Evolutionary conservation across 2,797 vertebrate species (phyloP), one percentile per base, ranked within the genome.

Genomic region (Chelon labrosus): DNA sequence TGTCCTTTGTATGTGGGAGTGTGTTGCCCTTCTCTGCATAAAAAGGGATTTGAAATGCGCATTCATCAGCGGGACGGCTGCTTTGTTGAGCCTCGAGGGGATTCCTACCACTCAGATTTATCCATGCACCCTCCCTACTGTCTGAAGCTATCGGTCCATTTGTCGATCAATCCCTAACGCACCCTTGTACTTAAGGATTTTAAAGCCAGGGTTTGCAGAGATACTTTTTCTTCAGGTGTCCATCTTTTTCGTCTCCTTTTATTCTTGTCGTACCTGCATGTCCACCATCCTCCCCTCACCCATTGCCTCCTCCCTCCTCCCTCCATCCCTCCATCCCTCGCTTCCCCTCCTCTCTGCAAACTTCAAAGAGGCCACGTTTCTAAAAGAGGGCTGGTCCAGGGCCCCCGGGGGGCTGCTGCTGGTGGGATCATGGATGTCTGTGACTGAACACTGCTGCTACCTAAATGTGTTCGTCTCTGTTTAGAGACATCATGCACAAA

Each of bases 331-430:
- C 57, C 65, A 39, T 65, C 37, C 1, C 25, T 25, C 11, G 19
- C 8, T 20, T 16, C 9, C 47, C 73, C 19, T 65, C 56, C 57
- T 66, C 47, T 20, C 49, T 39, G 9, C 6, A 22, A 31, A 81
- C 89, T 84, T 85, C 88, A 91, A 90, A 93, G 90, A 71, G 83
- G 54, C 53, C 77, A 73, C 79, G 70, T 77, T 82, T 90, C 74
- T 88, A 79, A 83, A 82, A 64, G 47, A 63, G 71, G 77, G 73
- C 73, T 56, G 16, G 57, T 67, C 72, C 74, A 9, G 35, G 13
- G 22, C 57, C 69, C 55, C 53, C 46, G 17, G 49, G 82, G 73
- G 61, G 56, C 25, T 27, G 51, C 72, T 41, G 64, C 39, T 27
- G 6, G 38, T 51, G 59, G 31, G 69, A 69, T 83, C 62, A 53